Base-by-base conservation (phyloP, 1,140 invertebrate genomes). In the Phocides pigmalion region DNA sequence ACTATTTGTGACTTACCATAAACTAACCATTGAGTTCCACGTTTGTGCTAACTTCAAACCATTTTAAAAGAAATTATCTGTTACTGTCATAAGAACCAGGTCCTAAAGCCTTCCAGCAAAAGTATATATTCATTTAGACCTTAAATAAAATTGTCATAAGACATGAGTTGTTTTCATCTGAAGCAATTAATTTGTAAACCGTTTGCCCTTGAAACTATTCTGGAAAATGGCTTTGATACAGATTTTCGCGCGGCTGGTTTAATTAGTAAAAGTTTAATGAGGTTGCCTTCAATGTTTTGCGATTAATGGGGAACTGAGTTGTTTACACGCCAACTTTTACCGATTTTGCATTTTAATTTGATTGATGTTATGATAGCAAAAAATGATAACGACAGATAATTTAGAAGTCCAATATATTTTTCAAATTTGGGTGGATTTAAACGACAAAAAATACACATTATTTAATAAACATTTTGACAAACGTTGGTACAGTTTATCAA, bases 191-290 rank as follows among this genome's bases (percentile, higher is more conserved):
- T 42, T 56, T 54, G 9, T 20, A 19, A 54, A 39, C 51, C 39
- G 22, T 37, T 41, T 9, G 39, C 39, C 53, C 39, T 42, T 42
- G 37, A 42, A 56, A 56, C 39, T 42, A 56, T 56, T 22, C 20
- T 28, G 35, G 15, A 42, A 42, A 25, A 37, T 19, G 4, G 39
- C 53, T 49, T 25, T 42, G 14, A 44, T 42, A 56, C 20, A 58
- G 41, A 44, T 16, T 58, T 42, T 44, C 15, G 12, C 22, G 20
- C 11, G 25, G 15, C 42, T 16, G 41, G 39, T 32, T 56, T 56
- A 56, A 41, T 16, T n/a, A 44, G 41, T 46, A 25, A 58, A 46
- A 44, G 41, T 32, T 58, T 46, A 46, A 58, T 46, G 20, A 46
- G 20, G 22, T 32, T 22, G 54, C 41, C 41, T 46, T 28, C 8